phyloP scores from a whole-genome alignment of 2,113 vertebrate species.

The Eretmochelys imbricata region DNA sequence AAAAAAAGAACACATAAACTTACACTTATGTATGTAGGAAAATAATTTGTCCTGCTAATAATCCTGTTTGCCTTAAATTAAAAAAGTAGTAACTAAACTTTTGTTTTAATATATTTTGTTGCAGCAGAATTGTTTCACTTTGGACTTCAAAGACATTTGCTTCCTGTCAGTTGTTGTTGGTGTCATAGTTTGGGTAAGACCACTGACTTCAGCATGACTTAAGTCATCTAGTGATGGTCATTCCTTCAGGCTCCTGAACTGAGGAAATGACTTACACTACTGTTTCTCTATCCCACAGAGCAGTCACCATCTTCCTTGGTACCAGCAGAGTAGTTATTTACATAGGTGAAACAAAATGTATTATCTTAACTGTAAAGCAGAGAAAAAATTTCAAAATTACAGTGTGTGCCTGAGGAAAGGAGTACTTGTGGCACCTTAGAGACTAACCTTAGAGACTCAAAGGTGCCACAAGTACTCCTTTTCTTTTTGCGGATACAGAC shows the following conservation, averaged over 20 bases:
- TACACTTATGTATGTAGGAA: background rate
- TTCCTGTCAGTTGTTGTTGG: background rate
- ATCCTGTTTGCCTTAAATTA: background rate
- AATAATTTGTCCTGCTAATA: background rate
- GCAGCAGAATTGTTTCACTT: background rate
- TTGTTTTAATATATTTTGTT: background rate
- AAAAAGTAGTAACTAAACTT: background rate
- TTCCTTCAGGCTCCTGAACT: background rate
- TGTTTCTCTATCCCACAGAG: background rate
- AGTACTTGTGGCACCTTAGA: too few species aligned
- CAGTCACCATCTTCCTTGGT: background rate
- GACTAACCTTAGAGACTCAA: too few species aligned
- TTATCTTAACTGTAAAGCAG: background rate
- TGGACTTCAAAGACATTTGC: background rate
- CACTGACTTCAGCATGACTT: background rate
- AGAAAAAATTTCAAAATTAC: background rate
- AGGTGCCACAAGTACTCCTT: too few species aligned
- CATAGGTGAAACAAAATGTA: background rate
- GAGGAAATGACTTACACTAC: slow-evolving; percentile 7
- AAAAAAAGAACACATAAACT: background rate
- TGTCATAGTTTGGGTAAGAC: background rate
- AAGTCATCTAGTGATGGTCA: background rate
- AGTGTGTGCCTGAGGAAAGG: background rate
- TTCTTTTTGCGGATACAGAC: too few species aligned
- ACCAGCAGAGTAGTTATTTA: background rate